phyloP scores from a whole-genome alignment of 2,888 invertebrate species.

The Tillus elongatus region DNA sequence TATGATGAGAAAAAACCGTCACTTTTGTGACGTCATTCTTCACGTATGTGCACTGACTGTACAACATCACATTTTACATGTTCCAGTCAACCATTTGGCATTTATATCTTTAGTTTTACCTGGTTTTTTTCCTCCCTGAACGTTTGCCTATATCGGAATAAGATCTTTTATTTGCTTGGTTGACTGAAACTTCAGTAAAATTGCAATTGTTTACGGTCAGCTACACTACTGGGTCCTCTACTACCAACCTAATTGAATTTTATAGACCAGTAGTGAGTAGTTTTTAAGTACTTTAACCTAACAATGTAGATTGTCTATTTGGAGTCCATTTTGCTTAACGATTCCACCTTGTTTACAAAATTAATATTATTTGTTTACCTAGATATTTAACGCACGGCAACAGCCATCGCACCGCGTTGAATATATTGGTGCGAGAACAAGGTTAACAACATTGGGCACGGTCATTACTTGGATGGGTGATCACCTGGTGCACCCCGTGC shows the following conservation, averaged over 20 bases:
- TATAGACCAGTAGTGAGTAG: constrained; percentile 43
- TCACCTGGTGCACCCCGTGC: no score
- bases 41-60: constrained; percentile 53
- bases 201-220: constrained; percentile 40
- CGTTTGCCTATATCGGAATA: no score
- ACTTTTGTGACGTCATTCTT: constrained; percentile 79
- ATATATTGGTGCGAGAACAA: no score
- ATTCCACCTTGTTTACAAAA: no score
- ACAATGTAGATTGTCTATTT: no score
- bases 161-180: constrained; percentile 16
- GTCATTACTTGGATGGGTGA: no score
- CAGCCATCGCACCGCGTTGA: no score
- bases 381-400: no score
- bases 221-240: constrained; percentile 41
- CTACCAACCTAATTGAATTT: constrained; percentile 39
- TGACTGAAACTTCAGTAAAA: constrained; percentile 31
- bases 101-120: neutral
- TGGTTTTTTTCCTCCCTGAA: no score
- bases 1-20: constrained; percentile 71
- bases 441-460: no score
- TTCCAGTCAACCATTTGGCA: constrained; percentile 29
- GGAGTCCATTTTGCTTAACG: no score
- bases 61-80: constrained; percentile 27
- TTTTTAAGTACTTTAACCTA: constrained; percentile 37
- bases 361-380: no score